Evolutionary conservation across 2,113 vertebrate species (phyloP).

Genomic region (Cyanoliseus patagonus): DNA sequence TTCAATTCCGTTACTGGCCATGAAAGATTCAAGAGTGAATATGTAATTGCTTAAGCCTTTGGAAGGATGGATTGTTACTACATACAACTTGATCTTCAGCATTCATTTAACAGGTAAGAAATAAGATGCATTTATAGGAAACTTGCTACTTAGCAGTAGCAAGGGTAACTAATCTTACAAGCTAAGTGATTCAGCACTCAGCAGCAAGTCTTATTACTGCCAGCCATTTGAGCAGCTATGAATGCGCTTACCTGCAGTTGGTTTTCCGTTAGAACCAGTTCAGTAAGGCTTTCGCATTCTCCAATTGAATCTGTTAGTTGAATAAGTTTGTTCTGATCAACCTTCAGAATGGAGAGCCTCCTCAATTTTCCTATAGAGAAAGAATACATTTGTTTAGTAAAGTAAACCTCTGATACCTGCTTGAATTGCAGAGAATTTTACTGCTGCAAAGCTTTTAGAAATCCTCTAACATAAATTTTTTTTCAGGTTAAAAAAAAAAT

Average conservation of each 20-base stretch:
- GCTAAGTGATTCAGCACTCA: background rate
- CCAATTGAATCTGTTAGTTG: slow-evolving; percentile 91
- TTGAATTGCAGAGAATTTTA: background rate
- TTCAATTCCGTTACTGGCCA: background rate
- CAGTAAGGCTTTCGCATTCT: slow-evolving; percentile 93
- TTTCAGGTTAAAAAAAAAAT: background rate
- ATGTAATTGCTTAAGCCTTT: background rate
- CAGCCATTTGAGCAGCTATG: background rate
- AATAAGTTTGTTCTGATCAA: slow-evolving; percentile 91
- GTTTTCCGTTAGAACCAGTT: slow-evolving; percentile 96
- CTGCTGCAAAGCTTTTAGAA: background rate
- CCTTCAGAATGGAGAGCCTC: slow-evolving; percentile 93
- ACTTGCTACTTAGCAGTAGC: background rate
- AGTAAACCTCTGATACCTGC: background rate
- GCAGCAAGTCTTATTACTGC: background rate
- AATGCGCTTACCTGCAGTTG: slow-evolving; percentile 84
- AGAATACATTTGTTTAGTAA: background rate
- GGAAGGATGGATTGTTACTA: background rate
- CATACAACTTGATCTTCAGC: background rate
- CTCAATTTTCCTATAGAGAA: slow-evolving; percentile 83
- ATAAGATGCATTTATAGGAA: background rate
- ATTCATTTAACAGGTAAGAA: background rate
- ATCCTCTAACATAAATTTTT: background rate
- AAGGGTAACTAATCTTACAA: background rate
- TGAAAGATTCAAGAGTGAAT: slow-evolving; percentile 8